Percentiles rank a stretch among this genome's conserved stretches.
phyloP scores from a whole-genome alignment of 2,113 vertebrate species.

The Leptodactylus fuscus region DNA sequence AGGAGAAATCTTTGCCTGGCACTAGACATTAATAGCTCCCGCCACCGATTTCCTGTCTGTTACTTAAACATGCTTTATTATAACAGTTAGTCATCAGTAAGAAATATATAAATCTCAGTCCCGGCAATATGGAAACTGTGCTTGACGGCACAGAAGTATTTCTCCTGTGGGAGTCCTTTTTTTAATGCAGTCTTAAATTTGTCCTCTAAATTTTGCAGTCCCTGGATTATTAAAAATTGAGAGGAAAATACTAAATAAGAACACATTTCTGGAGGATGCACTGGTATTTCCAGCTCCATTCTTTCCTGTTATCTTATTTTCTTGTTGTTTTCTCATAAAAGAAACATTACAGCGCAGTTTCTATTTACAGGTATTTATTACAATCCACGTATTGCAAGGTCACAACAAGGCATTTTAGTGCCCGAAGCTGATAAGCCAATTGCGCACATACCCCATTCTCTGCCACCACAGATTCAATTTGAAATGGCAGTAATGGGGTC shows the following conservation, averaged over 20 bases:
- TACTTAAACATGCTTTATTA: conserved; percentile 18
- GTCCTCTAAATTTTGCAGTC: not conserved
- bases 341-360: no score
- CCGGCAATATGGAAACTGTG: not conserved
- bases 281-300: not conserved
- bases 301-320: not conserved
- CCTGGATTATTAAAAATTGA: not conserved
- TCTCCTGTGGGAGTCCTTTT: not conserved
- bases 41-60: conserved; percentile 8
- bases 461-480: no score
- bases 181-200: not conserved
- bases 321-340: no score
- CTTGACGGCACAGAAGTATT: not conserved
- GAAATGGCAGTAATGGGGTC: no score
- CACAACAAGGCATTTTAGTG: no score
- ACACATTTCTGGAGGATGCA: not conserved
- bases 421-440: no score
- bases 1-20: not conserved
- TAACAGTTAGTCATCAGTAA: conserved; percentile 1
- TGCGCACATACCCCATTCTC: no score
- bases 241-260: not conserved
- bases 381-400: no score
- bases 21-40: conserved; percentile 10
- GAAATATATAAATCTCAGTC: not conserved
- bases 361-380: no score